A percentile compares a stretch with the other conserved stretches of the same genome.
phyloP scores from a whole-genome alignment of 1,140 invertebrate genomes.

The Nasonia giraulti region DNA sequence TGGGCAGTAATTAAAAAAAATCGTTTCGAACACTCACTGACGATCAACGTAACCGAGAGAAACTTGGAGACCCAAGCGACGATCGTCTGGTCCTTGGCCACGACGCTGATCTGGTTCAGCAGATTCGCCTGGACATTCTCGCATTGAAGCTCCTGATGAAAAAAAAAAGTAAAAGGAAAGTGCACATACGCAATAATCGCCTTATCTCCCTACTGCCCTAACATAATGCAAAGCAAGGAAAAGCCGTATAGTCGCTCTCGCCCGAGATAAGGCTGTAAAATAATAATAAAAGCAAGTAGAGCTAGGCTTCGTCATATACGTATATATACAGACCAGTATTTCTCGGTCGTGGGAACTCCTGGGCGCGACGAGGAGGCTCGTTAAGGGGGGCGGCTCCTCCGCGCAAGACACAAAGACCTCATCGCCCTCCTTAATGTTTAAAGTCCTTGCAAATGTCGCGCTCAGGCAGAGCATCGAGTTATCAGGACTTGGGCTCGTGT shows the following conservation, averaged over 20 bases:
- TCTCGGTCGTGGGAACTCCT: slow-evolving; percentile 75
- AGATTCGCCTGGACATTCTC: slow-evolving; percentile 66
- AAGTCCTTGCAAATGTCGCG: slow-evolving; percentile 67
- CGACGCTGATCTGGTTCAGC: slow-evolving; percentile 66
- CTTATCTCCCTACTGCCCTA: neutral
- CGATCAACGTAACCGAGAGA: slow-evolving; percentile 61
- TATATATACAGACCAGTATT: slow-evolving; percentile 68
- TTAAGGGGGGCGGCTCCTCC: slow-evolving; percentile 58
- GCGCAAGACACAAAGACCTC: slow-evolving; percentile 62
- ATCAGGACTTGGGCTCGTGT: slow-evolving; percentile 51
- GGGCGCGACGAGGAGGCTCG: slow-evolving; percentile 65
- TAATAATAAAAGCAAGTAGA: slow-evolving; percentile 39
- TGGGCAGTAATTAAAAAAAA: slow-evolving; percentile 15
- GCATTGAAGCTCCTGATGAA: slow-evolving; percentile 65
- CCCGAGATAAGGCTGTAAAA: slow-evolving; percentile 25
- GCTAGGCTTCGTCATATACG: neutral
- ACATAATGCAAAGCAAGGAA: slow-evolving; percentile 15
- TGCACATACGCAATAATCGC: neutral
- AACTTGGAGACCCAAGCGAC: slow-evolving; percentile 69
- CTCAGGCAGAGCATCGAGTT: slow-evolving; percentile 62
- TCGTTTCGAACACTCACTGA: slow-evolving; percentile 59
- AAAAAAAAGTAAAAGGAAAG: neutral
- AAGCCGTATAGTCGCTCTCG: slow-evolving; percentile 19
- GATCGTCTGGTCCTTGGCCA: slow-evolving; percentile 64
- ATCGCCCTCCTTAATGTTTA: slow-evolving; percentile 66